Evolutionary conservation across 2,888 invertebrate species (phyloP), one percentile per base, ranked within the genome.

Genomic region (Phytoseiulus persimilis): DNA sequence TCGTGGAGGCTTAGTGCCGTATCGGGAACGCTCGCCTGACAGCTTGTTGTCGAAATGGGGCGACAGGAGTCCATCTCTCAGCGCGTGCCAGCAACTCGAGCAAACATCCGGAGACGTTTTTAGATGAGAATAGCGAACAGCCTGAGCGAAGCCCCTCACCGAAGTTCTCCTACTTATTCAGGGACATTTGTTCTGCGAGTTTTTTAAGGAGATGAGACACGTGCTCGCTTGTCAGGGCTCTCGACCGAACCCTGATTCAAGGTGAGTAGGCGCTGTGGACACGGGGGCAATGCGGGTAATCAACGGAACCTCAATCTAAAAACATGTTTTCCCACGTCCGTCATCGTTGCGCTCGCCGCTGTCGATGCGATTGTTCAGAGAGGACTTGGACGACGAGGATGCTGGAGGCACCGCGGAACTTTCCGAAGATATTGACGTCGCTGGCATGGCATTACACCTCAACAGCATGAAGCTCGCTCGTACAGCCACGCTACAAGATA

Each of bases 211-310:
- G 33, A 87, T 87, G 87, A 14, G 87, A 33, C 87, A 87, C 39
- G 87, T 87, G 39, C 87, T 87, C 87, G 87, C 87, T 39, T 87
- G 87, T 87, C 87, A 87, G 87, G 87, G 87, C 87, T 87, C 87
- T 23, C 32, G 87, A 87, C 87, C 87, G 33, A 87, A 87, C 87
- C 33, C 33, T 87, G 87, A 87, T 87, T 87, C 87, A 87, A 87
- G 87, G 87, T 87, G 33, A 87, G 33, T 14, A 65, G 18, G 18
- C 5, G 65, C 14, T 23, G 18, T 18, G 23, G 65, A 65, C 65
- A 65, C 65, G 65, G 23, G 28, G 2, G 18, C 65, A 65, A 14
- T 65, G 65, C 65, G 18, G 23, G 65, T 23, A 65, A 28, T 28
- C 65, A 65, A 23, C 65, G 65, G 65, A 65, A 14, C 18, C 18